Base-by-base conservation (phyloP, 2,113 vertebrate genomes). In the Pteronura brasiliensis region DNA sequence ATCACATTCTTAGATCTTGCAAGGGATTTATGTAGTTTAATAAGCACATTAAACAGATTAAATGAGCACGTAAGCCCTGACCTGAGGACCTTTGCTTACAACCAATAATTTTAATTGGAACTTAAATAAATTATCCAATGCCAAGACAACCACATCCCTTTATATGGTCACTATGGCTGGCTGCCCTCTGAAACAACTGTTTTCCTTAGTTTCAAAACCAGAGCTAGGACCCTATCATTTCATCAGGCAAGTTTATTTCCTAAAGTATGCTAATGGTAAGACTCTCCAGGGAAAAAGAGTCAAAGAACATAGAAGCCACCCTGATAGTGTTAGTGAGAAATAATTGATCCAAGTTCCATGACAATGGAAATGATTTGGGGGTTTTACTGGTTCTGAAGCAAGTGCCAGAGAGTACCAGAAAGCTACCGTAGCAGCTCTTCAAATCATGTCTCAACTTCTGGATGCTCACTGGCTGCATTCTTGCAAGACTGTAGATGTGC, bases 41-140 rank as follows among this genome's bases (percentile, higher is more conserved):
- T 85, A 90, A 90, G 25, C n/a, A 93, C 7, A 81, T 91, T 67
- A 92, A 72, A 88, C 15, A 69, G 39, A 81, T 59, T 96, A 90
- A 90, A 86, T 77, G 79, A 85, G 39, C 27, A 90, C 15, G 63
- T n/a, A n/a, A 88, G 13, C 39, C 29, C 65, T 71, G 31, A 52
- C 29, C 65, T 71, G 31, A 52, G 42, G 65, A 81, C 34, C n/a
- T 63, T 82, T 63, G 42, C 31, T 90, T 83, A 71, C 74, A 83
- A 61, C 29, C 25, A 55, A 29, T 14, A 90, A 47, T 6, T 61
- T 90, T 93, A 80, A 93, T 52, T 96, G 79, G 18, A 88, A 74
- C 29, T 74, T 88, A 89, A 57, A 76, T 91, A 82, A 90, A 84
- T 89, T 44, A 76, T 86, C 31, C 59, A 84, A 15, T 20, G 9